Evolutionary conservation across 2,113 vertebrate species (phyloP).

Genomic region (Pimephales promelas): DNA sequence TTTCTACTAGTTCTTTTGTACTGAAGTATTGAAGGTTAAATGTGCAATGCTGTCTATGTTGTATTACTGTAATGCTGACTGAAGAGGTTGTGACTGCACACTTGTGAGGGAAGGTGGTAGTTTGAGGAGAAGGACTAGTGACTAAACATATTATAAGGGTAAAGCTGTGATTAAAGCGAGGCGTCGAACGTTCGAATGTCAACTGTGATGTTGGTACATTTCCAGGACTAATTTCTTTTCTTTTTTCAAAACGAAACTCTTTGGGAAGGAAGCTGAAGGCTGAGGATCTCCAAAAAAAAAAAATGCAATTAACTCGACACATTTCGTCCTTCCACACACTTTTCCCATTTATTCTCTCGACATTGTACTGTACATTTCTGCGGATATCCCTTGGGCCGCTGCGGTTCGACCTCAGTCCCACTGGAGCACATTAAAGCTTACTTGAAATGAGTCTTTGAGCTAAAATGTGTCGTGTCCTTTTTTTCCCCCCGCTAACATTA

Average conservation of each 20-base stretch:
- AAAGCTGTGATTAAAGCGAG: conserved; percentile 52
- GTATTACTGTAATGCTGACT: conserved; percentile 80
- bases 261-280: conserved; percentile 19
- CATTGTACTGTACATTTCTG: conserved; percentile 64
- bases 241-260: conserved; percentile 74
- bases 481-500: not conserved
- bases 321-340: not conserved
- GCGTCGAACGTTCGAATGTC: not conserved
- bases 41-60: conserved; percentile 60
- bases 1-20: conserved; percentile 86
- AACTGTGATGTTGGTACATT: conserved; percentile 43
- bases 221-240: conserved; percentile 72
- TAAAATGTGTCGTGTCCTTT: conserved; percentile 40
- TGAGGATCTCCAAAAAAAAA: conserved; percentile 37
- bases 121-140: conserved; percentile 18
- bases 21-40: conserved; percentile 78
- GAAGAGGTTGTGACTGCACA: conserved; percentile 31
- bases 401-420: conserved; percentile 72
- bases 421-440: conserved; percentile 90
- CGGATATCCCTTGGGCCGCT: conserved; percentile 77
- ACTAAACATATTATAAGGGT: conserved; percentile 35
- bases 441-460: conserved; percentile 75
- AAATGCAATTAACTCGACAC: conserved; percentile 38
- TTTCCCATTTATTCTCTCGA: conserved; percentile 25
- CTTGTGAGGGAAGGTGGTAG: conserved; percentile 35